A percentile compares a stretch with the other conserved stretches of the same genome.
Conservation (phyloP, 2,113 vertebrate species). For the Procavia capensis region DNA sequence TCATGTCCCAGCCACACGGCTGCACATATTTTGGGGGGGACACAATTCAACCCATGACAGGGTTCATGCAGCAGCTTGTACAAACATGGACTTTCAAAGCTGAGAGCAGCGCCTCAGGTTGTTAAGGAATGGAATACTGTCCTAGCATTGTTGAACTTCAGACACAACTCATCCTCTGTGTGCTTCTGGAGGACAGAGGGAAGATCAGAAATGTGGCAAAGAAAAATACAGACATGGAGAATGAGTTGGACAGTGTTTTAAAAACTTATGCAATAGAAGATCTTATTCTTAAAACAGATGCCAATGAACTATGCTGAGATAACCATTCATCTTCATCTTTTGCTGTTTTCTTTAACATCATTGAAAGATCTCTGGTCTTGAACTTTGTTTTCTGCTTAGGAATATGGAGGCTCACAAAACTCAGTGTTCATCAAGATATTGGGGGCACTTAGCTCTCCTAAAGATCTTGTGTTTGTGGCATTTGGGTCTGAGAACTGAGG, state of each 20-base stretch:
- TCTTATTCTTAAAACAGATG: fast-evolving
- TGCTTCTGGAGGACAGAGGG: background rate
- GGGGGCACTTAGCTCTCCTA: background rate
- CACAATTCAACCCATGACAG: no score
- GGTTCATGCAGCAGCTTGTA: fast-evolving
- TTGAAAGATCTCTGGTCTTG: background rate
- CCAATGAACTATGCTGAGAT: fast-evolving
- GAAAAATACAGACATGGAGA: fast-evolving
- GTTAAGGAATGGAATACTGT: background rate
- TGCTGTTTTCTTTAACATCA: background rate
- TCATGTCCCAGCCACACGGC: no score
- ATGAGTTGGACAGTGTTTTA: fast-evolving
- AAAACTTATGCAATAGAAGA: fast-evolving
- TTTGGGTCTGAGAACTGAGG: background rate
- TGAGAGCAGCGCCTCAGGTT: background rate
- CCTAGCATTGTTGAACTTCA: background rate
- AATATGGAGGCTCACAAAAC: fast-evolving
- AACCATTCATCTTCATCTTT: fast-evolving
- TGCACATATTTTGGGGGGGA: no score
- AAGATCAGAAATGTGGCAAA: fast-evolving
- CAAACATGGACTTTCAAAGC: background rate
- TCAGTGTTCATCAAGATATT: fast-evolving
- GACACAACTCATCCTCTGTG: fast-evolving
- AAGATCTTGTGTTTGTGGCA: fast-evolving
- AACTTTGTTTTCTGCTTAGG: fast-evolving